phyloP scores from a whole-genome alignment of 2,797 vertebrate genomes.

The Sebastes oblongus region DNA sequence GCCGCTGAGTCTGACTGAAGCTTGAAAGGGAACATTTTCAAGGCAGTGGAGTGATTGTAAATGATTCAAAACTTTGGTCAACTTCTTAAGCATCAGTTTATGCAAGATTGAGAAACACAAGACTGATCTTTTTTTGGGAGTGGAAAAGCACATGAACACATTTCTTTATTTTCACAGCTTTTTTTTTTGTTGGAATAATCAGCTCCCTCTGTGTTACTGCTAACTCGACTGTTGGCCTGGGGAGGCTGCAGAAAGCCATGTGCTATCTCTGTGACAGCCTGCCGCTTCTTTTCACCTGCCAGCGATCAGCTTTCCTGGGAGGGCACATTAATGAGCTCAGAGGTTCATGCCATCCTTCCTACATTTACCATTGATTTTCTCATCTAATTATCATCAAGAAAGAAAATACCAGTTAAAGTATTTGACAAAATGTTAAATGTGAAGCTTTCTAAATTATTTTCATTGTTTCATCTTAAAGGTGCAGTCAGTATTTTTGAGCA shows the following conservation, averaged over 20 bases:
- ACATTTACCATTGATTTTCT: not conserved
- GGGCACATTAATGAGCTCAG: not conserved
- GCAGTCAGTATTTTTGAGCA: no score
- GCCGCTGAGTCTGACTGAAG: not conserved
- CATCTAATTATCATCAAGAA: no score
- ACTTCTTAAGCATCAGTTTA: constrained; percentile 12
- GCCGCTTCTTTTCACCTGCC: not conserved
- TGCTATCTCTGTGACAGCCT: not conserved
- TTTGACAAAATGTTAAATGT: not conserved
- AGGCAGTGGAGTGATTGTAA: constrained; percentile 18
- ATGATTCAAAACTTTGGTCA: constrained; percentile 42
- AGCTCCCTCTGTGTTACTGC: not conserved
- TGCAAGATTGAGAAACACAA: constrained; percentile 34
- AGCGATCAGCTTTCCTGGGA: not conserved
- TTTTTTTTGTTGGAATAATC: not conserved
- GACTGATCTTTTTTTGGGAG: not conserved
- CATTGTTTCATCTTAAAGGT: not conserved
- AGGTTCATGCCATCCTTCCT: not conserved
- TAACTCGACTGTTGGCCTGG: not conserved
- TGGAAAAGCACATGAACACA: not conserved
- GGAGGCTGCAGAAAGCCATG: not conserved
- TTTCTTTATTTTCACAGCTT: not conserved
- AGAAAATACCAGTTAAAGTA: not conserved
- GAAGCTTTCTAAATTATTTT: not conserved
- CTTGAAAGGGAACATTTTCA: not conserved